Percentiles rank a stretch among this genome's conserved stretches.
These are phyloP conservation scores for Cataglyphis altisquamis DNA, from an alignment of 2,888 invertebrate species.

Conservation along the genomic window DNA sequence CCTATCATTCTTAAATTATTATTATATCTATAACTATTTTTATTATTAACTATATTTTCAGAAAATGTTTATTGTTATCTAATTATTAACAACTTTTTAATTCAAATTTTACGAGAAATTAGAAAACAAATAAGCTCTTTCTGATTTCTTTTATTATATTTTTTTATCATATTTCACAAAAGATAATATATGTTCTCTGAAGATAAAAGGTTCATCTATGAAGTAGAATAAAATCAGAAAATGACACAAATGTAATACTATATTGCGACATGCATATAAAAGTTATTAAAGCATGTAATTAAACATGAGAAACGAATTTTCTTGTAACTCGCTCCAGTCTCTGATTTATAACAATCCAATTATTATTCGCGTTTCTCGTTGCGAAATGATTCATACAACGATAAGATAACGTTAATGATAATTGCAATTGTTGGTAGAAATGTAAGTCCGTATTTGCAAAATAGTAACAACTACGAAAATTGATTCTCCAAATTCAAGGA, in stretches of 20 bases:
- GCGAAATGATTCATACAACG: conserved; percentile 17
- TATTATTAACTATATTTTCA: neutral
- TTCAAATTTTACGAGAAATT: neutral
- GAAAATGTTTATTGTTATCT: neutral
- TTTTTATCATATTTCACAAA: neutral
- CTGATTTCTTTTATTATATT: neutral
- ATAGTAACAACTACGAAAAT: neutral
- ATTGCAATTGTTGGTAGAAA: conserved; percentile 1
- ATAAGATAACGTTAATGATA: conserved; percentile 25
- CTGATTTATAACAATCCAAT: neutral
- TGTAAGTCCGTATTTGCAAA: neutral
- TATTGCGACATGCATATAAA: neutral
- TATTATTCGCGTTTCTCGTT: neutral
- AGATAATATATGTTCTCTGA: neutral
- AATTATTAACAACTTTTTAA: conserved; percentile 15
- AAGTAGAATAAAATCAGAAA: neutral
- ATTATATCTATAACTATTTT: neutral
- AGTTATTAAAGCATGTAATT: conserved; percentile 12
- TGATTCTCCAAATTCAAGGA: neutral
- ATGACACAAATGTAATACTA: neutral
- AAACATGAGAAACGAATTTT: conserved; percentile 7
- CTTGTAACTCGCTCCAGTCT: neutral
- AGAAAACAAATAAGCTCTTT: neutral
- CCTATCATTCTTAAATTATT: neutral
- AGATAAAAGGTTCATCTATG: neutral